A percentile compares a stretch with the other conserved stretches of the same genome.
Conservation (phyloP, 2,797 vertebrate genomes). For the Coregonus sp. region DNA sequence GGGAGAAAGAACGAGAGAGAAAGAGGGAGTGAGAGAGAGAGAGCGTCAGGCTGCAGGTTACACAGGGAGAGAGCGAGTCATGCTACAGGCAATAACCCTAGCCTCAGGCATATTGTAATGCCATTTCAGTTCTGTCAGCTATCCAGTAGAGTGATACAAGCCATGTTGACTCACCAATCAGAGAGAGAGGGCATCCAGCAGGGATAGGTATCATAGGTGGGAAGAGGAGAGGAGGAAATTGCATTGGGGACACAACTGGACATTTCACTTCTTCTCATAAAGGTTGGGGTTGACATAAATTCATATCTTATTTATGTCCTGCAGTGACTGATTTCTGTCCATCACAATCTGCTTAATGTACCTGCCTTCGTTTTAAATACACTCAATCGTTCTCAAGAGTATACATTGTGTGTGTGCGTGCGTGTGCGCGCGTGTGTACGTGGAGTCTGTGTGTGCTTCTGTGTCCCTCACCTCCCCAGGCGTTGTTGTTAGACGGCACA, state of each 20-base stretch:
- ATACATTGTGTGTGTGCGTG: slow-evolving; percentile 22
- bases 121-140: neutral
- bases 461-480: slow-evolving; percentile 83
- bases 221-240: neutral
- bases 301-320: neutral
- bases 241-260: neutral
- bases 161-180: neutral
- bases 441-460: slow-evolving; percentile 16
- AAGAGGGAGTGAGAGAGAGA: too few relatives aligned
- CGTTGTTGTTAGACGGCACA: slow-evolving; percentile 73
- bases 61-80: neutral
- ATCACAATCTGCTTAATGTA: too few relatives aligned
- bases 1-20: too few relatives aligned
- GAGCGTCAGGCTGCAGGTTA: too few relatives aligned
- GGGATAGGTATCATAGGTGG: neutral
- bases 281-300: too few relatives aligned
- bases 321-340: neutral
- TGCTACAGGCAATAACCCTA: neutral
- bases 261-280: too few relatives aligned
- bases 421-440: neutral
- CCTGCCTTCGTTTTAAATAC: too few relatives aligned
- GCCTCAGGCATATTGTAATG: too few relatives aligned
- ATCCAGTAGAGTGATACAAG: neutral
- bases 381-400: too few relatives aligned
- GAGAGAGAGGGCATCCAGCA: neutral